phyloP scores from a whole-genome alignment of 1,140 invertebrate genomes.

The Latrodectus geometricus region DNA sequence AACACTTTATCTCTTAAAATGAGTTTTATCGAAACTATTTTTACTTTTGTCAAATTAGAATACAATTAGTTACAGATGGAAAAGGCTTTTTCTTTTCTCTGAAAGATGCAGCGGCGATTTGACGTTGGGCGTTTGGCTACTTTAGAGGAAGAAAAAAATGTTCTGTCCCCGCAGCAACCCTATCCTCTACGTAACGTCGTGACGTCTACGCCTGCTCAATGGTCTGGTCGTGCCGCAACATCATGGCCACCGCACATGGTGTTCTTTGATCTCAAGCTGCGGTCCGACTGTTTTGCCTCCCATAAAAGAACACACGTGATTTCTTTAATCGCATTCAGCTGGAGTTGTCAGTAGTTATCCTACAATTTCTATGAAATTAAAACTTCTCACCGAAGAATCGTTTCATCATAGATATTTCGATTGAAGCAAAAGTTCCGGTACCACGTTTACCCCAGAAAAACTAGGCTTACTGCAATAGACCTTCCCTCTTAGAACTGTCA shows the following conservation, averaged over 20 bases:
- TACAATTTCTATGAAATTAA: background rate
- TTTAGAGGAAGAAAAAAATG: too few species aligned
- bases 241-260: background rate
- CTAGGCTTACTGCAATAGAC: background rate
- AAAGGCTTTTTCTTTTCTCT: too few species aligned
- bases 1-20: too few species aligned
- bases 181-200: background rate
- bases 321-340: background rate
- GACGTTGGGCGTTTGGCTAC: too few species aligned
- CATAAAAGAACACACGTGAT: background rate
- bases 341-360: background rate
- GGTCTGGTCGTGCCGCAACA: background rate
- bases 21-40: too few species aligned
- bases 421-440: background rate
- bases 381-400: background rate
- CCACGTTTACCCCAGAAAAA: background rate
- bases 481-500: background rate
- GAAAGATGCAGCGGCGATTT: too few species aligned
- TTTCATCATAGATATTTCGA: background rate
- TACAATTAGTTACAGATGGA: too few species aligned
- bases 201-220: background rate
- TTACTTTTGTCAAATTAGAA: too few species aligned
- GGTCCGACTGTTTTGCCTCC: background rate
- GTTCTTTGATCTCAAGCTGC: background rate
- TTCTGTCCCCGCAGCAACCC: background rate